Conservation (phyloP, 1,140 invertebrate genomes). For the Drosophila oshimai region DNA sequence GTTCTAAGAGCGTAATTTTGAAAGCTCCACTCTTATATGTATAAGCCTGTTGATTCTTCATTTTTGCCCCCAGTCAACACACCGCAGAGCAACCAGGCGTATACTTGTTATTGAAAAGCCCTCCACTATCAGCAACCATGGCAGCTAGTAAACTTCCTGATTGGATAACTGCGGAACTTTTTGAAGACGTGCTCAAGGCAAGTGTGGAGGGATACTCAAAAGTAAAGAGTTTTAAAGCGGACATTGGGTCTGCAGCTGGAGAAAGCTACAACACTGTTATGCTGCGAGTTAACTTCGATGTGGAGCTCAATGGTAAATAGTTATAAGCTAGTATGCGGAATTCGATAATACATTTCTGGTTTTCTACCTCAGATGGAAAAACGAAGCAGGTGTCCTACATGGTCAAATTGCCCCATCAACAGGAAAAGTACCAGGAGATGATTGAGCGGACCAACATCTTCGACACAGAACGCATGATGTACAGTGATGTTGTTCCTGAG, state of each 20-base stretch:
- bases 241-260: slow-evolving; percentile 39
- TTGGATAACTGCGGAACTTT: slow-evolving; percentile 53
- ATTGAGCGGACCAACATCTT: slow-evolving; percentile 48
- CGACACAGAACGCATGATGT: slow-evolving; percentile 47
- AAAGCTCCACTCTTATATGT: slow-evolving; percentile 16
- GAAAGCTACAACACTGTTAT: slow-evolving; percentile 67
- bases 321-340: fast-evolving
- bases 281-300: slow-evolving; percentile 52
- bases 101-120: slow-evolving; percentile 1
- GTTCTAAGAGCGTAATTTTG: not conserved
- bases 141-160: slow-evolving; percentile 42
- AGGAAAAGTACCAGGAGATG: slow-evolving; percentile 25
- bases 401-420: slow-evolving; percentile 54
- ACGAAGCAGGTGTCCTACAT: slow-evolving; percentile 50
- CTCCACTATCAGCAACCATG: slow-evolving; percentile 21
- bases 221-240: slow-evolving; percentile 48
- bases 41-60: slow-evolving; percentile 15
- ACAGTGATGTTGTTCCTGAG: slow-evolving; percentile 55
- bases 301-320: slow-evolving; percentile 54
- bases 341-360: not conserved
- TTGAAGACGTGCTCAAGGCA: slow-evolving; percentile 50
- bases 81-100: not conserved
- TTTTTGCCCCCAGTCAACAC: not conserved
- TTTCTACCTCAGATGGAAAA: slow-evolving; percentile 35
- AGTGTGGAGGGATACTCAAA: slow-evolving; percentile 47